Evolutionary conservation across 2,888 invertebrate species (phyloP), one percentile per base, ranked within the genome.

Genomic region (Polydrusus cervinus): DNA sequence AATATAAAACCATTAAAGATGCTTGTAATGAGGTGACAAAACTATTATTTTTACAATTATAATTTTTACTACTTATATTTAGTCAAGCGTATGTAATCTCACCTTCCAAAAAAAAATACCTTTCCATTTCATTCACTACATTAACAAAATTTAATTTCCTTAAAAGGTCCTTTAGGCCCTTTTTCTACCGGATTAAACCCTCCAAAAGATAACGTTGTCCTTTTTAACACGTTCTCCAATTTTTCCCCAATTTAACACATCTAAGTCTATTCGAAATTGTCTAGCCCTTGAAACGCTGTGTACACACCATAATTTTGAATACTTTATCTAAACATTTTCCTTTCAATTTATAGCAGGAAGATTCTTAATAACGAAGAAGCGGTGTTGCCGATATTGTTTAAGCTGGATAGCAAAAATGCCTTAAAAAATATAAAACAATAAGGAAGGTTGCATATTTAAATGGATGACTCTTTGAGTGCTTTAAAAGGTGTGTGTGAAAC

Each of bases 91-190:
- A 43, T n/a, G n/a, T 43, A 43, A 43, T 43, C n/a, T 10, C 5
- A 13, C 6, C 0, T n/a, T 16, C 1, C 16, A 11, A 3, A 3
- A 20, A 51, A 51, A 51, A 20, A 51, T 20, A 20, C 20, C n/a
- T 51, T 20, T 51, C 10, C 3, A 1, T 16, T 20, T 11, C 9
- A 51, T 51, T 51, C 51, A 20, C n/a, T 20, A 38, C 40, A 34
- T 62, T 40, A 16, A n/a, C 11, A 34, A 25, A 64, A 65, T 65
- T 47, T 65, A 65, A 65, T 65, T 65, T 65, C 3, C 49, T 30
- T 25, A 49, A 65, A 65, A 65, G 65, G 65, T 65, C 45, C 16
- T 49, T 47, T 25, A 14, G 30, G 53, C 7, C 30, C 5, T 53
- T 34, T 30, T 34, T 34, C n/a, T 34, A 3, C 55, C n/a, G 3